phyloP scores from a whole-genome alignment of 2,888 invertebrate species.

The Cepaea hortensis region DNA sequence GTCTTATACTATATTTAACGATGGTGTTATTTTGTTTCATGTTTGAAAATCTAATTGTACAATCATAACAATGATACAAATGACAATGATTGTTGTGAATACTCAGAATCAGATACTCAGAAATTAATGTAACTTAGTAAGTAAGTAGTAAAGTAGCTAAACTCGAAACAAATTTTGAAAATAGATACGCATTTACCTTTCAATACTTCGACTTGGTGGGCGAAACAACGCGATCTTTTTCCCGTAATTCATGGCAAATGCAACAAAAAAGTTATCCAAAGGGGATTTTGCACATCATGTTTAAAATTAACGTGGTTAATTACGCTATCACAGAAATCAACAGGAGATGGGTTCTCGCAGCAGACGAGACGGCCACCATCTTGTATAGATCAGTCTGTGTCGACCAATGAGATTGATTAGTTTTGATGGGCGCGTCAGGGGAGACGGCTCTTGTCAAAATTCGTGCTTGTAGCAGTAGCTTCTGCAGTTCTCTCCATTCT shows the following conservation, averaged over 20 bases:
- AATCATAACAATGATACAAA: no score
- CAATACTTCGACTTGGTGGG: constrained; percentile 53
- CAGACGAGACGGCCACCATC: constrained; percentile 26
- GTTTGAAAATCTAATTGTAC: no score
- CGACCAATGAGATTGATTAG: constrained; percentile 2
- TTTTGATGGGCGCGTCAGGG: neutral
- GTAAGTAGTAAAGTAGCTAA: no score
- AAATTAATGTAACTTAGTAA: no score
- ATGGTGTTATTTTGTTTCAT: no score
- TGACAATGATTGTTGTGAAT: no score
- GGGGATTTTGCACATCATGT: constrained; percentile 35
- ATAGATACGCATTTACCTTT: constrained; percentile 40
- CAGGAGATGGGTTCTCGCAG: neutral
- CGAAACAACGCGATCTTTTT: constrained; percentile 59
- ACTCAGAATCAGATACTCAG: no score
- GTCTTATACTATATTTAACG: no score
- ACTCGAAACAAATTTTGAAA: no score
- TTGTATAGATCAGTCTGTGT: neutral
- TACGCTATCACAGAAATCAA: neutral
- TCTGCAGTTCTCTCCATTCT: no score
- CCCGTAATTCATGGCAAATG: constrained; percentile 58
- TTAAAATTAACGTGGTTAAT: neutral
- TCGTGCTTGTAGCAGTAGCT: no score
- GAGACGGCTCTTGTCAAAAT: neutral
- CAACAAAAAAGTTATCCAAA: constrained; percentile 31